Conservation (phyloP, 2,797 vertebrate genomes). For the Gila robusta region DNA sequence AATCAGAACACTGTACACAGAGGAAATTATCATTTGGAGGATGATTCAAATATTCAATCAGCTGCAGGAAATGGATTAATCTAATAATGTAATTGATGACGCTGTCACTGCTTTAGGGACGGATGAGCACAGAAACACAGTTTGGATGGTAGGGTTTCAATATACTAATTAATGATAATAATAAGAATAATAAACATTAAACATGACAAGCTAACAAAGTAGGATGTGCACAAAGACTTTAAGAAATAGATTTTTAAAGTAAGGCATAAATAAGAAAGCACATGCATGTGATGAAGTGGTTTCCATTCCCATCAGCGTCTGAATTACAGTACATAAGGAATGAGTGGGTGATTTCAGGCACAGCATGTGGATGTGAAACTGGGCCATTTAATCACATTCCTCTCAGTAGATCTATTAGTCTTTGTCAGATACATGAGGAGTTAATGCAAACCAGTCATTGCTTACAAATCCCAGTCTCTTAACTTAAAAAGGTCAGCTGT, state of each 20-base stretch:
- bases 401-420: conserved; percentile 51
- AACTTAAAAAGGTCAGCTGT: conserved; percentile 74
- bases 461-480: conserved; percentile 63
- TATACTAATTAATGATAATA: background rate
- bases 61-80: background rate
- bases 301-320: background rate
- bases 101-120: background rate
- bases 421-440: conserved; percentile 64
- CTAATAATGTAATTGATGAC: background rate
- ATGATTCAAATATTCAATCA: background rate
- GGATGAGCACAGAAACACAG: background rate
- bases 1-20: background rate
- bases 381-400: conserved; percentile 27
- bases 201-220: conserved; percentile 1
- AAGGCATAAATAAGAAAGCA: background rate
- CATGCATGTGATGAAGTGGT: background rate
- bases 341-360: background rate
- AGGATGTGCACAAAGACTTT: background rate
- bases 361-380: background rate
- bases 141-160: background rate
- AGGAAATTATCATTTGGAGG: background rate
- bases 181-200: background rate
- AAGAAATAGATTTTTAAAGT: background rate
- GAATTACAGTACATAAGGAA: background rate
- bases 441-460: conserved; percentile 69